A percentile compares a stretch with the other conserved stretches of the same genome.
These are phyloP conservation scores for Acanthurus tractus DNA, from an alignment of 2,797 vertebrate genomes.

Conservation along the genomic window DNA sequence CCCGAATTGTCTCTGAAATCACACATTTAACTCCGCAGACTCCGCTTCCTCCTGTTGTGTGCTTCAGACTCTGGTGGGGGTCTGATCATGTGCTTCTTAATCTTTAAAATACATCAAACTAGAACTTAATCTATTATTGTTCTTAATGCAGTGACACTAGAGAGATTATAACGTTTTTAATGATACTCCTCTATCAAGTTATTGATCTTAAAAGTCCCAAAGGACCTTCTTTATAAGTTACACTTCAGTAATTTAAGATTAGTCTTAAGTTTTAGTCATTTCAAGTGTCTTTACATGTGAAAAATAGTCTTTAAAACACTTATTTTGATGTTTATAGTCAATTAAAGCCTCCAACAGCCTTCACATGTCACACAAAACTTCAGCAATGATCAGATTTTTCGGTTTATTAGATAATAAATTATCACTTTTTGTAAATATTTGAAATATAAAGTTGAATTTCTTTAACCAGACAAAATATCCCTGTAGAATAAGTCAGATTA, in stretches of 20 bases:
- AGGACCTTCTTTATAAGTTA: not conserved
- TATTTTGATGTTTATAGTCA: not conserved
- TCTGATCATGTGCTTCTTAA: not conserved
- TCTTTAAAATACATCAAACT: not conserved
- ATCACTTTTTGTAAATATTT: too few relatives aligned
- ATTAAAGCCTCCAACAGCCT: not conserved
- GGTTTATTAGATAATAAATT: too few relatives aligned
- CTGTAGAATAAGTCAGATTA: too few relatives aligned
- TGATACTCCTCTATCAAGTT: not conserved
- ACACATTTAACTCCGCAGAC: constrained; percentile 18
- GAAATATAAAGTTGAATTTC: too few relatives aligned
- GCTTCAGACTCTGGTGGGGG: not conserved
- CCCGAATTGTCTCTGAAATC: constrained; percentile 13
- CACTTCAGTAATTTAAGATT: not conserved
- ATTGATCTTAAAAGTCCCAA: not conserved
- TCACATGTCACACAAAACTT: not conserved
- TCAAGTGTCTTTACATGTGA: not conserved
- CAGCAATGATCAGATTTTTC: not conserved
- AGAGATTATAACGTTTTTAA: too few relatives aligned
- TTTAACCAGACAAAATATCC: too few relatives aligned
- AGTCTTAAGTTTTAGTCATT: not conserved
- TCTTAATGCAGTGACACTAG: not conserved
- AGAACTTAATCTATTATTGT: not conserved
- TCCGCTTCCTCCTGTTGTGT: not conserved
- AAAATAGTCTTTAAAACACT: not conserved